These are phyloP conservation scores for Sporophila hypoxantha DNA, from an alignment of 2,113 vertebrate genomes.

Conservation along the genomic window DNA sequence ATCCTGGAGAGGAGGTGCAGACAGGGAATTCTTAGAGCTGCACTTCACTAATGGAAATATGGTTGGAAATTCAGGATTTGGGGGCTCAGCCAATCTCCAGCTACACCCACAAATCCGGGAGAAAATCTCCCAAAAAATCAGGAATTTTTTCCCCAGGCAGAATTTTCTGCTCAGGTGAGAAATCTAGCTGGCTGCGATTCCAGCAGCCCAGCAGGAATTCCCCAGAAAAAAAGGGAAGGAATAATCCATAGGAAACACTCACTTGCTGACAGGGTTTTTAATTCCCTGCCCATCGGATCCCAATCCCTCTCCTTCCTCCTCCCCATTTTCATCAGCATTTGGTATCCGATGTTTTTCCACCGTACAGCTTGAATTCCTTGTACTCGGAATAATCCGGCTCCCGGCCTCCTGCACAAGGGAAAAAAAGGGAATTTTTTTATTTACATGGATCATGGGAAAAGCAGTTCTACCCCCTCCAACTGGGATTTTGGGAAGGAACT, in stretches of 20 bases:
- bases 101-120: not conserved
- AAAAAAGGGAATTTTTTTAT: slow-evolving; percentile 7
- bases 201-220: not conserved
- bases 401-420: slow-evolving; percentile 85
- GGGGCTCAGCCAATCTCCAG: not conserved
- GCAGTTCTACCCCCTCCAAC: not conserved
- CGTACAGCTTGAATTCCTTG: slow-evolving; percentile 98
- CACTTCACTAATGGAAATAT: too few relatives aligned
- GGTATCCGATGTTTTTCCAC: slow-evolving; percentile 97
- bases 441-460: not conserved
- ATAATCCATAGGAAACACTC: not conserved
- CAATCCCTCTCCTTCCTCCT: slow-evolving; percentile 95
- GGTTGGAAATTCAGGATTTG: not conserved
- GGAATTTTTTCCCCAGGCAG: not conserved
- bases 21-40: not conserved
- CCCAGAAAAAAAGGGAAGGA: not conserved
- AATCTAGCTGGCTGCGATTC: not conserved
- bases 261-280: slow-evolving; percentile 93
- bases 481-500: not conserved
- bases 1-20: not conserved
- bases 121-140: not conserved
- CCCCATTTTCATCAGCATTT: slow-evolving; percentile 98
- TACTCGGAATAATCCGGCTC: slow-evolving; percentile 97
- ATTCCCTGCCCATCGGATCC: slow-evolving; percentile 91
- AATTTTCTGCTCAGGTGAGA: not conserved